These are phyloP conservation scores for Lepeophtheirus nordmannii DNA, from an alignment of 2,888 invertebrate genomes.

Conservation along the genomic window DNA sequence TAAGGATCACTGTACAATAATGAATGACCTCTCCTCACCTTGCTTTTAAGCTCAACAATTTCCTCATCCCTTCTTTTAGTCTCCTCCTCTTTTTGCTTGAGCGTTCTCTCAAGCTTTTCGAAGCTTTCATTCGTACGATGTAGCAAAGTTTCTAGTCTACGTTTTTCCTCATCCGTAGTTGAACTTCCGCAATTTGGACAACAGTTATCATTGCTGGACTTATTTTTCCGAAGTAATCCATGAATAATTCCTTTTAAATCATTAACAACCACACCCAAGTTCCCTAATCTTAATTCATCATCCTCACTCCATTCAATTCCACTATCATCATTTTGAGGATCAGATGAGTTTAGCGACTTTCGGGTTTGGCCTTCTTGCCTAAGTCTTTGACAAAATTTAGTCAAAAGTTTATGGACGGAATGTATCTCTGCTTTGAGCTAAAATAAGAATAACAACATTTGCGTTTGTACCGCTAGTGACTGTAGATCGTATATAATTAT, in stretches of 20 bases:
- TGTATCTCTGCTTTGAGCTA: slow-evolving; percentile 16
- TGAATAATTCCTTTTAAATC: slow-evolving; percentile 35
- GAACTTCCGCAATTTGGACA: slow-evolving; percentile 47
- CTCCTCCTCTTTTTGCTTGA: slow-evolving; percentile 61
- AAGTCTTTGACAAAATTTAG: slow-evolving; percentile 9
- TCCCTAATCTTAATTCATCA: background rate
- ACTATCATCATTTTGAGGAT: background rate
- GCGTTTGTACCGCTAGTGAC: background rate
- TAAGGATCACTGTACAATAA: background rate
- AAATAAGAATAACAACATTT: background rate
- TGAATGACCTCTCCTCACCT: background rate
- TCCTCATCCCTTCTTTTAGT: slow-evolving; percentile 61
- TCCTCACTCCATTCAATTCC: background rate
- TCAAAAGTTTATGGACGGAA: background rate
- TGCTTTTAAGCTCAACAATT: slow-evolving; percentile 40
- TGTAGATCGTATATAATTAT: background rate
- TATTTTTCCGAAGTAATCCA: slow-evolving; percentile 33
- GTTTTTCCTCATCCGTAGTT: slow-evolving; percentile 26
- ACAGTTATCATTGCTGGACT: slow-evolving; percentile 34
- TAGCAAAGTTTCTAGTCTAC: slow-evolving; percentile 34
- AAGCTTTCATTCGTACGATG: slow-evolving; percentile 39
- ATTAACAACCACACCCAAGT: slow-evolving; percentile 30
- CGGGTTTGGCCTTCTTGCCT: background rate
- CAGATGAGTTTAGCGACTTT: background rate
- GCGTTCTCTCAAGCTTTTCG: slow-evolving; percentile 56